Percentiles rank a stretch among this genome's conserved stretches.
phyloP scores from a whole-genome alignment of 2,113 vertebrate species.

The Apteryx owenii region DNA sequence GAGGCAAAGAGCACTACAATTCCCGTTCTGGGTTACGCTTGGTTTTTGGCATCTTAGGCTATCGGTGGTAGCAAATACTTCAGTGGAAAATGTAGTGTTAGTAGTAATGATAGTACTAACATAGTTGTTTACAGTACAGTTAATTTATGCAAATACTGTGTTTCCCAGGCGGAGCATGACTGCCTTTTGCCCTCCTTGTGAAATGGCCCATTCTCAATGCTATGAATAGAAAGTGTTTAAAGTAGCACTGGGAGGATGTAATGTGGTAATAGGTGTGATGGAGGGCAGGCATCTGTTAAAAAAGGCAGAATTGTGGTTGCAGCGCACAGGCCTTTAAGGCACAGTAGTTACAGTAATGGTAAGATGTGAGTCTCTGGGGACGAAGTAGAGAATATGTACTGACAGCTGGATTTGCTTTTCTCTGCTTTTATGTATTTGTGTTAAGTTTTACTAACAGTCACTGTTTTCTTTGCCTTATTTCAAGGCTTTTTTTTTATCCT shows the following conservation, averaged over 20 bases:
- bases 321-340: background rate
- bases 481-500: background rate
- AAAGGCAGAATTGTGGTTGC: background rate
- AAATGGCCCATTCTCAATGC: background rate
- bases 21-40: fast-evolving
- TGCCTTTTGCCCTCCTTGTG: constrained; percentile 15
- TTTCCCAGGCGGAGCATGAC: background rate
- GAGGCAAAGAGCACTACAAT: background rate
- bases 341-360: background rate
- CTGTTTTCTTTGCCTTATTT: background rate
- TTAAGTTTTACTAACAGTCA: background rate
- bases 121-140: background rate
- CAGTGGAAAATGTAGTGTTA: background rate
- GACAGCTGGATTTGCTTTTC: background rate
- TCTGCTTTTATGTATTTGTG: background rate
- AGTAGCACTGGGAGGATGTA: background rate
- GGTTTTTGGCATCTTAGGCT: background rate
- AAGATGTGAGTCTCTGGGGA: background rate
- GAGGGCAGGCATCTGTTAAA: constrained; percentile 19
- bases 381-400: background rate
- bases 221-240: background rate
- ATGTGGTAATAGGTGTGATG: background rate
- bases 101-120: background rate
- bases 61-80: background rate
- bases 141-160: background rate